Percentiles rank a stretch among this genome's conserved stretches.
Conservation (phyloP, 1,140 invertebrate species). For the Drosophila truncata region DNA sequence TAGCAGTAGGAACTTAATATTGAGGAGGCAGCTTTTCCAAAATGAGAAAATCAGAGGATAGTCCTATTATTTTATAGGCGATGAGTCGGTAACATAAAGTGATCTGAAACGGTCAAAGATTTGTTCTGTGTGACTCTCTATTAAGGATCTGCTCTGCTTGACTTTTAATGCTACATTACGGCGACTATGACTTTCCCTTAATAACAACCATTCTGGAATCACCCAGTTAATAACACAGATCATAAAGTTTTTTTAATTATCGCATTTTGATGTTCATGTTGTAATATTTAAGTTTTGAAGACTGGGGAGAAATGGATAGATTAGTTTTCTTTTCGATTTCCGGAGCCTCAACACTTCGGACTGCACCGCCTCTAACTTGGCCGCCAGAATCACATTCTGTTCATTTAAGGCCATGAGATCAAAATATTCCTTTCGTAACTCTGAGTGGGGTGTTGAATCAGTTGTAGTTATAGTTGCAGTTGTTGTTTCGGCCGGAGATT, state of each 20-base stretch:
- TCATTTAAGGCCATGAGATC: not conserved
- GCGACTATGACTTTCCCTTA: too few species aligned
- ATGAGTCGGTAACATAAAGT: not conserved
- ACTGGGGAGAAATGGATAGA: too few species aligned
- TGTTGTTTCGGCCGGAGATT: too few species aligned
- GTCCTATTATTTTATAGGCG: conserved; percentile 5
- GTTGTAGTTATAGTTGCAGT: too few species aligned
- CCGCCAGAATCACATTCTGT: not conserved
- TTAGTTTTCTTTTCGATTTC: too few species aligned
- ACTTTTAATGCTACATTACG: conserved; percentile 17
- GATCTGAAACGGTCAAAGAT: not conserved
- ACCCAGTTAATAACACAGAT: too few species aligned
- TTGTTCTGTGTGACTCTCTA: conserved; percentile 18
- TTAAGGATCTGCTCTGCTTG: conserved; percentile 7
- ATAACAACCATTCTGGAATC: too few species aligned
- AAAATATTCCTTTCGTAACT: too few species aligned
- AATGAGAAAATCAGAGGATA: not conserved
- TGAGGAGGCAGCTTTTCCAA: not conserved
- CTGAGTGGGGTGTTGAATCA: too few species aligned
- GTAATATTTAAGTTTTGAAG: too few species aligned
- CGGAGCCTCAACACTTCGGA: not conserved
- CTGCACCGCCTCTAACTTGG: not conserved
- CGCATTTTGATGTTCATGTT: too few species aligned
- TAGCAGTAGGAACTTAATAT: conserved; percentile 17
- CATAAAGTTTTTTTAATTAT: too few species aligned